Conservation (phyloP, 1,140 invertebrate species). For the Apolygus lucorum region DNA sequence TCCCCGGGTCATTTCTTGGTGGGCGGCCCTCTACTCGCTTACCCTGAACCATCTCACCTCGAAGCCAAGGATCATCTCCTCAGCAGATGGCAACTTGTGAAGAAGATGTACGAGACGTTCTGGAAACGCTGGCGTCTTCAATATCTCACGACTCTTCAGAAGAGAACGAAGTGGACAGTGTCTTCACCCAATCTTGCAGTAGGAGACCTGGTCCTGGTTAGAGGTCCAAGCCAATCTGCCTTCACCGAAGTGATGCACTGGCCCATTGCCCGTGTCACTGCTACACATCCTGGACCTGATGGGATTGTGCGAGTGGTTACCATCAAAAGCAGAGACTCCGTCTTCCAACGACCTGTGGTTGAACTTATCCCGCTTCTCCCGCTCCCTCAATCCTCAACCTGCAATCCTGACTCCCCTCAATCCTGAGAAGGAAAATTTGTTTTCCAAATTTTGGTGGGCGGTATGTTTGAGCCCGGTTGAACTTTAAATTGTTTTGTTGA, state of each 20-base stretch:
- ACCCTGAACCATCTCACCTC: conserved; percentile 24
- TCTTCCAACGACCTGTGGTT: not conserved
- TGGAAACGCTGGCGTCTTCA: conserved; percentile 35
- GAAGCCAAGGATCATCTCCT: conserved; percentile 29
- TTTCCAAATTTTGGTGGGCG: too few species aligned
- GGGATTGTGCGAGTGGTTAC: conserved; percentile 13
- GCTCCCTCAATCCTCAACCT: not conserved
- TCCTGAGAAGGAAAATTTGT: too few species aligned
- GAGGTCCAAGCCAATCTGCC: conserved; percentile 36
- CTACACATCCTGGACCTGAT: conserved; percentile 22
- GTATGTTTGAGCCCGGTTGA: too few species aligned
- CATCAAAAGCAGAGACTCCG: conserved; percentile 8
- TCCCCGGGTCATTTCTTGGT: conserved; percentile 39
- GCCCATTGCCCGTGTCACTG: conserved; percentile 24
- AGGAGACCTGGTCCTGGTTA: conserved; percentile 37
- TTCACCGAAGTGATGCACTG: too few species aligned
- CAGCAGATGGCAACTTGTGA: conserved; percentile 30
- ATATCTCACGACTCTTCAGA: conserved; percentile 34
- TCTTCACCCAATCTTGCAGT: conserved; percentile 27
- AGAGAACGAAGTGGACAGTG: conserved; percentile 35
- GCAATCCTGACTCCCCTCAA: too few species aligned
- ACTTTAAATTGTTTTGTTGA: too few species aligned
- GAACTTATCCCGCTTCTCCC: not conserved
- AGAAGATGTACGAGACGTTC: conserved; percentile 30
- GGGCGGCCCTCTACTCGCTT: conserved; percentile 26